Conservation (phyloP, 1,140 invertebrate species). For the Drosophila dunni region DNA sequence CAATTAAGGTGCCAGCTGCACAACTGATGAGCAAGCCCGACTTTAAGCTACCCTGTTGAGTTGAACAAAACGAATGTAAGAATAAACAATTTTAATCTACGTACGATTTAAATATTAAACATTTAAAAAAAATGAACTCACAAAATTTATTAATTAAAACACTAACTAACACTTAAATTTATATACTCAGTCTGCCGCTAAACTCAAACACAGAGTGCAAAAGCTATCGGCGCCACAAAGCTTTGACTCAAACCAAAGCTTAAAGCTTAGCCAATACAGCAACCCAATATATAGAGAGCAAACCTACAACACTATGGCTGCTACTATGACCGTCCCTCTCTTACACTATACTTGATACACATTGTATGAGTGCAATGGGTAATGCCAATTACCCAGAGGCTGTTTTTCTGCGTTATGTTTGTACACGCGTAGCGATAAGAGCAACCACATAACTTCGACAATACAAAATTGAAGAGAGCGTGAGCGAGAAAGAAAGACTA, state of each 20-base stretch:
- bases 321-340: constrained; percentile 19
- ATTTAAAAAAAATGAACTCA: too few species aligned
- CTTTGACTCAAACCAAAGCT: neutral
- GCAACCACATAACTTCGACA: constrained; percentile 6
- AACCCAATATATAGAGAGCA: constrained; percentile 32
- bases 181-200: neutral
- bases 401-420: constrained; percentile 24
- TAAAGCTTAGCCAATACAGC: constrained; percentile 44
- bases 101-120: neutral
- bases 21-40: neutral
- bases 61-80: too few species aligned
- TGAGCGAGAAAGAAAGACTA: constrained; percentile 5
- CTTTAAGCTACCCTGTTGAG: constrained; percentile 6
- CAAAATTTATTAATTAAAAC: too few species aligned
- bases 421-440: neutral
- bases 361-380: constrained; percentile 20
- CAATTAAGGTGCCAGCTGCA: constrained; percentile 4
- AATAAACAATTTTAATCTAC: too few species aligned
- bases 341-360: constrained; percentile 17
- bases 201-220: neutral
- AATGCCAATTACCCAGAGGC: constrained; percentile 24
- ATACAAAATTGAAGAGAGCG: neutral
- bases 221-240: neutral
- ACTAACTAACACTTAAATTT: too few species aligned
- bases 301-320: neutral